A percentile compares a stretch with the other conserved stretches of the same genome.
phyloP scores from a whole-genome alignment of 2,113 vertebrate genomes.

The Pseudopipra pipra region DNA sequence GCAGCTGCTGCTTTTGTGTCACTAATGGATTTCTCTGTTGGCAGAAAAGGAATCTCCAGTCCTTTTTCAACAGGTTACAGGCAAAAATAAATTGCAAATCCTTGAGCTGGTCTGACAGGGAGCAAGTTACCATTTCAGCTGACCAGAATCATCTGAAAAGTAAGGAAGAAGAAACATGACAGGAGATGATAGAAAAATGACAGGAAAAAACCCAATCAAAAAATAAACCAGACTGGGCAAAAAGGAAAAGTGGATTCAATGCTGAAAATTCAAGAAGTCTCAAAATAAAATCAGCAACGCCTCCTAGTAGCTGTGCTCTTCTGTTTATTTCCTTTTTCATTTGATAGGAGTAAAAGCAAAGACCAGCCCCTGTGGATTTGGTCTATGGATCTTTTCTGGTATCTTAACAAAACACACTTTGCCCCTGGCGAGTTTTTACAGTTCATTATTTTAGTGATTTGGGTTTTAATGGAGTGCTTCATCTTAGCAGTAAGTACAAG shows the following conservation, averaged over 20 bases:
- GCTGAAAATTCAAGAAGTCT: background rate
- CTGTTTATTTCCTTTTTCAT: background rate
- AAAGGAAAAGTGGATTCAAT: background rate
- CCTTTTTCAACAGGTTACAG: slow-evolving; percentile 46
- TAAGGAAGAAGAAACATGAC: background rate
- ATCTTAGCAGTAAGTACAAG: background rate
- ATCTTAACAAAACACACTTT: slow-evolving; percentile 46
- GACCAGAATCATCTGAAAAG: background rate
- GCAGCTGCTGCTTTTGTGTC: slow-evolving; percentile 16
- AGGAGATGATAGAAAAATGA: background rate
- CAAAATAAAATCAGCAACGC: background rate
- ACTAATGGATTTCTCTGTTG: background rate
- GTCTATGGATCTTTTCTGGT: background rate
- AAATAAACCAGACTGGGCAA: background rate
- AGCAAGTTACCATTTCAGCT: background rate
- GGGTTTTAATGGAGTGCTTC: slow-evolving; percentile 8
- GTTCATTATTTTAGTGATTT: slow-evolving; percentile 20
- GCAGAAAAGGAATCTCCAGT: background rate
- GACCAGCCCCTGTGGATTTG: background rate
- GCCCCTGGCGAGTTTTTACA: slow-evolving; percentile 1
- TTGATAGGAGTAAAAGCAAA: background rate
- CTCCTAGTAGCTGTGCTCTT: background rate
- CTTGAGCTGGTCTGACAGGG: background rate
- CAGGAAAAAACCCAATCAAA: background rate
- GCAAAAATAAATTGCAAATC: slow-evolving; percentile 24